Base-by-base conservation (phyloP, 2,113 vertebrate genomes). In the Labrus mixtus region DNA sequence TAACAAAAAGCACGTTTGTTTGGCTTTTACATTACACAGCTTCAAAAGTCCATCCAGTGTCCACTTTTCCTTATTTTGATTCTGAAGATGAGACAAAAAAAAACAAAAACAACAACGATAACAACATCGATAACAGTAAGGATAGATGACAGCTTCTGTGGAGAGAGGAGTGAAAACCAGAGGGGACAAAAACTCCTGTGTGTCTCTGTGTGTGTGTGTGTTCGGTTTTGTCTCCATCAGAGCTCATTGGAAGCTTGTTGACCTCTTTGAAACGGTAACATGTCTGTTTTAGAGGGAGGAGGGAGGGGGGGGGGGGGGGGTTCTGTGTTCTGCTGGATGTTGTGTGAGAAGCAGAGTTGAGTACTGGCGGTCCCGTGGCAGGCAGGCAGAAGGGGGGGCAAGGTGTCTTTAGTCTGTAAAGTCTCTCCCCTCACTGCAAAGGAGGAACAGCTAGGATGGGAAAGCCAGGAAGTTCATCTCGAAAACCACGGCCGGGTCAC, bases 31-130 rank as follows among this genome's bases (percentile, higher is more conserved):
- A 89, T 92, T 89, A 92, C 89, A 92, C 87, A 88, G 90, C 85
- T 93, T 93, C 82, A 89, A 92, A 86, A 94, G 92, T 94, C 86
- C 93, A 94, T 95, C 95, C 93, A 95, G 95, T 95, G 94, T 94
- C 93, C 91, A 76, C 87, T 90, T 92, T 90, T 91, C 88, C 85
- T 84, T 89, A 86, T 85, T 85, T 83, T 83, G 79, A 87, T 89
- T 87, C 76, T 87, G 83, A 88, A 87, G 76, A 71, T 83, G 77
- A 92, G 69, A 78, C 86, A 74, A 77, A 58, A 60, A 67, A 73
- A 20, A n/a, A n/a, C n/a, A n/a, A 46, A 58, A 73, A 73, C 71
- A 84, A 89, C 55, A 76, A 89, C 85, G 36, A 87, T 46, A 76
- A 91, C 87, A 77, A 89, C 84, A 92, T 68, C 53, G 65, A 91